Evolutionary conservation across 2,113 vertebrate species (phyloP).

Genomic region (Grallaria varia): DNA sequence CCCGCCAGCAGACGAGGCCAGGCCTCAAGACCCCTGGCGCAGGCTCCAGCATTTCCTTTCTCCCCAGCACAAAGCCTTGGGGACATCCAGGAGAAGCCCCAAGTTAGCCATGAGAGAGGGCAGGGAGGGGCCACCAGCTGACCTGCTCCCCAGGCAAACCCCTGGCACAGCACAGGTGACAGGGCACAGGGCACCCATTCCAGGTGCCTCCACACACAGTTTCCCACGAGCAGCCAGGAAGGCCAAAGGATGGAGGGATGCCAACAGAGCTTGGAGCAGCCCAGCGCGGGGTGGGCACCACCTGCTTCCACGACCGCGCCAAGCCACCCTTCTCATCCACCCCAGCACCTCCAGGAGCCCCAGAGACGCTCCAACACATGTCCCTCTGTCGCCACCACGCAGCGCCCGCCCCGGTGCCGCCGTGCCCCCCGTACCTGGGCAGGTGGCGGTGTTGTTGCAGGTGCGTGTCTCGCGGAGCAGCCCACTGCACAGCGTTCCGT

Average conservation of each 20-base stretch:
- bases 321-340: background rate
- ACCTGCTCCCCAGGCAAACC: background rate
- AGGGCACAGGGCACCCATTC: background rate
- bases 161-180: fast-evolving
- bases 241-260: fast-evolving
- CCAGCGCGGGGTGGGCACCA: fast-evolving
- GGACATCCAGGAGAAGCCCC: background rate
- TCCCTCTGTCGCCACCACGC: background rate
- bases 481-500: constrained; percentile 96
- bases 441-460: constrained; percentile 95
- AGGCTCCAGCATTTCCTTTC: background rate
- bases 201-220: fast-evolving
- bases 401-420: background rate
- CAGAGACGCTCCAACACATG: fast-evolving
- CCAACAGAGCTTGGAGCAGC: background rate
- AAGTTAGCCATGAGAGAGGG: background rate
- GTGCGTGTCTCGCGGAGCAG: constrained; percentile 91
- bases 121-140: background rate
- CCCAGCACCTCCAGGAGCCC: background rate
- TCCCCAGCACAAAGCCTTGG: background rate
- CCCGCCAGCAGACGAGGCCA: background rate
- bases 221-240: background rate
- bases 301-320: fast-evolving
- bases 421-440: constrained; percentile 80
- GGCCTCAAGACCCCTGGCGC: background rate